Base-by-base conservation (phyloP, 2,113 vertebrate genomes). In the Atractosteus spatula region DNA sequence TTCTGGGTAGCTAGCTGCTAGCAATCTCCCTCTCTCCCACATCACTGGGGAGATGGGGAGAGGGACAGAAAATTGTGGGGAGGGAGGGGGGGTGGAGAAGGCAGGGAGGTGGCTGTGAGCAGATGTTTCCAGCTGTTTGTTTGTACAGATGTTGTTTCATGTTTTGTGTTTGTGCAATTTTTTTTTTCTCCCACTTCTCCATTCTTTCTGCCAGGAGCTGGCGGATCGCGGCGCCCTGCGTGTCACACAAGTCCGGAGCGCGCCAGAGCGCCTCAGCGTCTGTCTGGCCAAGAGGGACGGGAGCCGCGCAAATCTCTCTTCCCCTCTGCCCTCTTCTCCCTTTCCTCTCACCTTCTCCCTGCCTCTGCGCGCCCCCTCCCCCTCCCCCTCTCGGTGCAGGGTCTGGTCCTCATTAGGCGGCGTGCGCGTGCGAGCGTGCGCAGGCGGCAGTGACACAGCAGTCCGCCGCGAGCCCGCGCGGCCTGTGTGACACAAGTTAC, bases 1-100 rank as follows among this genome's bases (percentile, higher is more conserved):
- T 93, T 91, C 88, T 88, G 90, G 86, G 87, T 91, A 89, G 88
- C 90, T 90, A 88, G 82, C 82, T 92, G 82, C 89, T 89, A 85
- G 85, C 88, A 88, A 87, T 85, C 82, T 82, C 82, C 62, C 51
- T 80, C 82, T 83, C 85, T 90, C 85, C 90, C 89, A 91, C 91
- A 92, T 91, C 88, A 92, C 47, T 51, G 5, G 47, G 29, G 47
- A 51, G 89, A 92, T 42, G 14, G 3, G 61, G 17, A 54, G 43
- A 47, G 57, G 70, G n/a, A 29, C 45, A 44, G 69, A n/a, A 44
- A 6, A 14, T n/a, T 42, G 56, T 44, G 56, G 69, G 89, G 89
- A 79, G 79, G 82, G 85, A 87, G 83, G 84, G 84, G 74, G 47
- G 5, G 2, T 51, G 47, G 47, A 51, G 47, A 51, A 10, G 72